Evolutionary conservation across 37 sponge, comb jelly and placozoan species (phyloP).

Genomic region (Hexactinellida sp.): DNA sequence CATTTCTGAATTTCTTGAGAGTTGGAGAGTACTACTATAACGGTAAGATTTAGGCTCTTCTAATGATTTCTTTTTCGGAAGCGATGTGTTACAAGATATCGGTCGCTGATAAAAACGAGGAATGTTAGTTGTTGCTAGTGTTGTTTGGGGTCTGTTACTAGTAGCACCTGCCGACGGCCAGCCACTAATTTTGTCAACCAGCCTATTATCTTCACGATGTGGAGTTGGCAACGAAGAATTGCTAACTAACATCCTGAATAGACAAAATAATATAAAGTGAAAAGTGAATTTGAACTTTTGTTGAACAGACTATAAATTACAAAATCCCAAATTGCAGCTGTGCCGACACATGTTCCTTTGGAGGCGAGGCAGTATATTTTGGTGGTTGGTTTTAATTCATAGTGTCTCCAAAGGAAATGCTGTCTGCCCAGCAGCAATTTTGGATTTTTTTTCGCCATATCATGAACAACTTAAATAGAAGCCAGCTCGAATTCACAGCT

Average conservation of each 20-base stretch:
- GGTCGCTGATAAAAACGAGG: slow-evolving; percentile 11
- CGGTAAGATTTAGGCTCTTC: background rate
- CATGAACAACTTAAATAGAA: no score
- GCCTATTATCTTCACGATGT: background rate
- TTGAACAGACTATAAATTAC: no score
- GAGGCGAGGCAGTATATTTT: no score
- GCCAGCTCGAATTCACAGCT: no score
- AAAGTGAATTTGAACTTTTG: no score
- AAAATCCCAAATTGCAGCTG: no score
- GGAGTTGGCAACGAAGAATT: background rate
- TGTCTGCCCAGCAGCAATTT: no score
- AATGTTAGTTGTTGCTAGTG: background rate
- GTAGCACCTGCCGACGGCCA: background rate
- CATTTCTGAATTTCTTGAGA: background rate
- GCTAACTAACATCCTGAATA: background rate
- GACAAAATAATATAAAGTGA: no score
- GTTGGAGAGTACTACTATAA: background rate
- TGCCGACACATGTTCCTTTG: no score
- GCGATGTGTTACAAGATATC: background rate
- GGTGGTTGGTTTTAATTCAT: no score
- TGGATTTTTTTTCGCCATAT: no score
- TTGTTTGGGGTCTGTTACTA: background rate
- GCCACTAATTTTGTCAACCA: background rate
- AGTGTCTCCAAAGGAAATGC: no score
- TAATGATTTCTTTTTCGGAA: background rate